phyloP scores from a whole-genome alignment of 2,113 vertebrate species.

The Garra rufa region DNA sequence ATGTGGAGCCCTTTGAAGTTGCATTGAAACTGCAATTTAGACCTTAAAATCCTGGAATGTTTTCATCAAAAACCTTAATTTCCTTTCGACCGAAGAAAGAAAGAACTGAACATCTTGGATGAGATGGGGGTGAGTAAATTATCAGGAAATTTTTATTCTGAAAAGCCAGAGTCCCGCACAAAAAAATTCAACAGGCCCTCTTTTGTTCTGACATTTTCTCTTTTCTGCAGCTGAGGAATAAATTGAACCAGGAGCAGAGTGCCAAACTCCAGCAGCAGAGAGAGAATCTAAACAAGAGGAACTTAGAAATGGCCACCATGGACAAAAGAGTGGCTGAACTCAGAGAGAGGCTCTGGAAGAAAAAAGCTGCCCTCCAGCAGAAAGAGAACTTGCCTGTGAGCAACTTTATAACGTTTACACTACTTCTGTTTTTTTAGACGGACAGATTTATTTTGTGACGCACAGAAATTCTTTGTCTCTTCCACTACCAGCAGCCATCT shows the following conservation, averaged over 20 bases:
- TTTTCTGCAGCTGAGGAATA: constrained; percentile 85
- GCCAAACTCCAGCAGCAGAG: constrained; percentile 89
- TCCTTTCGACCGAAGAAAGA: too few relatives aligned
- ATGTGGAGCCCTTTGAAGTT: too few relatives aligned
- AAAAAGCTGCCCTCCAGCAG: constrained; percentile 91
- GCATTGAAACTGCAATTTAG: too few relatives aligned
- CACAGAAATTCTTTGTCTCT: not conserved
- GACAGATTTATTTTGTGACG: not conserved
- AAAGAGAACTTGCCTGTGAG: constrained; percentile 89
- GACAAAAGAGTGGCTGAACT: constrained; percentile 90
- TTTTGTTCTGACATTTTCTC: constrained; percentile 2
- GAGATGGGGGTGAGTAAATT: too few relatives aligned
- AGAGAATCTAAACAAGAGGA: constrained; percentile 88
- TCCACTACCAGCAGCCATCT: constrained; percentile 71
- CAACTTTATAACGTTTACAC: not conserved
- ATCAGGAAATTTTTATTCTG: too few relatives aligned
- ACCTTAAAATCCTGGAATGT: too few relatives aligned
- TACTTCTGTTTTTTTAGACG: not conserved
- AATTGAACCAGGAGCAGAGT: constrained; percentile 92
- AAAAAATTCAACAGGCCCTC: not conserved
- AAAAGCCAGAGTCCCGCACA: not conserved
- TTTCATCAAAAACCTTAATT: too few relatives aligned
- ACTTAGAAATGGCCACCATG: constrained; percentile 88
- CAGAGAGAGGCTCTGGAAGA: constrained; percentile 91
- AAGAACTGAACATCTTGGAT: too few relatives aligned